Evolutionary conservation across 2,113 vertebrate species (phyloP), one percentile per base, ranked within the genome.

Genomic region (Silurus asotus): DNA sequence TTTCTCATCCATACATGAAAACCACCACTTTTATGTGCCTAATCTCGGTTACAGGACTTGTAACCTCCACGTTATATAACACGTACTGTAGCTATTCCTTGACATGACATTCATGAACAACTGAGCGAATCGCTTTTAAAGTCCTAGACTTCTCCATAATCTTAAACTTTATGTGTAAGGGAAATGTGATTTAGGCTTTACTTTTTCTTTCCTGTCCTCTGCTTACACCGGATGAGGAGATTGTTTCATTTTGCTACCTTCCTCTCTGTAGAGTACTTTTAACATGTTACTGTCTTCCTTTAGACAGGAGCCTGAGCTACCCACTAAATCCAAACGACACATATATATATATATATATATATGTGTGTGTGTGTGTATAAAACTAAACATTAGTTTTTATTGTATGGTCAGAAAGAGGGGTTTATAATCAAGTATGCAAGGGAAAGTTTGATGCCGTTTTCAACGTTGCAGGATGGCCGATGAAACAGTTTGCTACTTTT

Each of bases 51-150:
- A 85, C 80, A 75, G 62, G 23, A 83, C 55, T 85, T 9, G 49
- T 89, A 37, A 84, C 78, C 67, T 69, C 75, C 61, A 65, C 37
- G 65, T 78, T 89, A 69, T 89, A 69, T 83, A 62, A 53, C 58
- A 87, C 20, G 83, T 87, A 86, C 84, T 87, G 88, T 86, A 83
- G 85, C 88, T 84, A 6, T 81, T 88, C 84, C 84, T 78, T 86
- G 61, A 86, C 67, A 56, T 65, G 82, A 56, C 85, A 64, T 84
- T 87, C 80, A 84, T 67, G 82, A 84, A 69, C 65, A 55, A 72
- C 37, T 70, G 53, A 81, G 77, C 56, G 37, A 86, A 86, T 23
- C 13, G 37, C 23, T 70, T 76, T 84, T 76, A 75, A 64, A 80
- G 61, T 58, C 75, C 25, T 58, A 56, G 37, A 49, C n/a, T 19